Evolutionary conservation across 2,113 vertebrate genomes (phyloP).

Genomic region (Odocoileus virginianus): DNA sequence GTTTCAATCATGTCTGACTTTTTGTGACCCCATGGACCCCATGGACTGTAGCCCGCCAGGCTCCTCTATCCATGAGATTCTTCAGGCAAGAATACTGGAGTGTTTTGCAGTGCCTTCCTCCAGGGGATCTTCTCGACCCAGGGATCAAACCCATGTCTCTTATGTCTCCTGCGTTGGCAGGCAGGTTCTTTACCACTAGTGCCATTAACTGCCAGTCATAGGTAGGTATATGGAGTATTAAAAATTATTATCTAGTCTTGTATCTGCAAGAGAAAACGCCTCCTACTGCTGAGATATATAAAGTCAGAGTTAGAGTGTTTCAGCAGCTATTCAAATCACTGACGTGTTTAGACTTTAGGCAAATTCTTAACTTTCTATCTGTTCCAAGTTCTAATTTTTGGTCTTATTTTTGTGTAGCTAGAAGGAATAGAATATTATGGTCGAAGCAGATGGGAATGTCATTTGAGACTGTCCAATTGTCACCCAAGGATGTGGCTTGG

Average conservation of each 20-base stretch:
- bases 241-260: background rate
- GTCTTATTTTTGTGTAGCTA: background rate
- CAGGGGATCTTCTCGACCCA: background rate
- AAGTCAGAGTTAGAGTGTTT: background rate
- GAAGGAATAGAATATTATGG: background rate
- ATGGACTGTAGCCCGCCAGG: background rate
- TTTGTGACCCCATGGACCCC: background rate
- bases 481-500: background rate
- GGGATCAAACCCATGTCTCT: background rate
- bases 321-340: background rate
- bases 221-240: background rate
- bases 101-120: background rate
- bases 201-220: background rate
- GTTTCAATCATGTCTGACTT: background rate
- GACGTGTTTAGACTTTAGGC: background rate
- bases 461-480: background rate
- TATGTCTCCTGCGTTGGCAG: background rate
- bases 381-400: background rate
- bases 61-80: background rate
- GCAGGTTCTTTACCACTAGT: background rate
- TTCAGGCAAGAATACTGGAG: background rate
- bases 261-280: background rate
- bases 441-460: background rate
- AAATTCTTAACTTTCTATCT: background rate
- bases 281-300: background rate